These are phyloP conservation scores for Homalodisca vitripennis DNA, from an alignment of 1,140 invertebrate species.

Conservation along the genomic window DNA sequence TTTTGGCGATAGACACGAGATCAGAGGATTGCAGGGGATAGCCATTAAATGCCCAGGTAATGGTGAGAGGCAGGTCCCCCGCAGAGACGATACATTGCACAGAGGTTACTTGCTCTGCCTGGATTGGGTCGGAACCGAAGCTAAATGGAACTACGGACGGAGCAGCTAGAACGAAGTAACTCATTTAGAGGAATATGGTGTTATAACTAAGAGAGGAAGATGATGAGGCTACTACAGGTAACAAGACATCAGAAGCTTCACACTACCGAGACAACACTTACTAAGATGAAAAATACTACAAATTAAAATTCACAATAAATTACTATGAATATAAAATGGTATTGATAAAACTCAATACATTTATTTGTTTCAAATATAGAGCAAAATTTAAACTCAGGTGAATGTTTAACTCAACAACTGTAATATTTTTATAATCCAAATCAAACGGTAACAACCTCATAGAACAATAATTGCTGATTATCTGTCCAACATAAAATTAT, in stretches of 20 bases:
- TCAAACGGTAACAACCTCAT: too few species aligned
- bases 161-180: conserved; percentile 49
- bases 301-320: too few species aligned
- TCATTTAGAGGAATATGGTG: not conserved
- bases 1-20: conserved; percentile 33
- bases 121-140: conserved; percentile 55
- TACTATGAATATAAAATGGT: too few species aligned
- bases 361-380: too few species aligned
- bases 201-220: not conserved
- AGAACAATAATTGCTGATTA: too few species aligned
- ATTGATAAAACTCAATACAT: too few species aligned
- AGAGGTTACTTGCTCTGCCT: conserved; percentile 44
- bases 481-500: too few species aligned
- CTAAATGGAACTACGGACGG: conserved; percentile 62
- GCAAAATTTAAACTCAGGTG: too few species aligned
- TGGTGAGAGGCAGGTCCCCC: conserved; percentile 66
- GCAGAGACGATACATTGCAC: conserved; percentile 70
- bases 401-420: too few species aligned
- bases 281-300: too few species aligned
- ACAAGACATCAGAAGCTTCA: not conserved
- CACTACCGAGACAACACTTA: not conserved
- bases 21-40: conserved; percentile 48
- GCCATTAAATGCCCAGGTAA: conserved; percentile 65
- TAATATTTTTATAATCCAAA: too few species aligned
- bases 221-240: not conserved